Base-by-base conservation (phyloP, 1,140 invertebrate genomes). In the Trachymyrmex septentrionalis region DNA sequence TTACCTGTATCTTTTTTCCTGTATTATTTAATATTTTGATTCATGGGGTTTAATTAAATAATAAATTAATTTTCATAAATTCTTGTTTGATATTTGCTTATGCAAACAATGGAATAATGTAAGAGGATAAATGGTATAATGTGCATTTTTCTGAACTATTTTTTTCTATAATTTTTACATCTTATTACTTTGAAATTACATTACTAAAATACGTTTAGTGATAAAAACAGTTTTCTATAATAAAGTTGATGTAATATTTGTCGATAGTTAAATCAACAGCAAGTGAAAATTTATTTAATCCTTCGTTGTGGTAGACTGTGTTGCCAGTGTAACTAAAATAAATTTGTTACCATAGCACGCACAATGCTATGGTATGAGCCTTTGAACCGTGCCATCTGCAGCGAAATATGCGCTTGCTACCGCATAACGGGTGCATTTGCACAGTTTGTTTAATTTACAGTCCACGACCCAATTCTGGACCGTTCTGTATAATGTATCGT, bases 401-500 rank as follows among this genome's bases (percentile, higher is more conserved):
- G 55, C 80, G 44, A 75, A 84, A 84, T 84, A 84, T 73, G 80
- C 55, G 80, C 69, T 24, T 57, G 77, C 64, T 38, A 24, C 77
- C 77, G 77, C 77, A 66, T 67, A 81, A 55, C 55, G 57, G 69
- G 55, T 61, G 69, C 80, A 84, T 84, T 84, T 84, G 57, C 80
- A 84, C 80, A 84, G 80, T 75, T 84, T 84, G 80, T 84, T 84
- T 84, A 84, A 84, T 84, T 84, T 84, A 84, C 80, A 84, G 69
- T 75, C 69, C 53, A 27, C 80, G 80, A 84, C 80, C 80, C 57
- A 84, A 84, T 75, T 84, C 80, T 57, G 34, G 53, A 44, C 64
- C 55, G 38, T 84, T 84, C 69, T 61, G 80, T 84, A 84, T 84
- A 84, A 84, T 84, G 80, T 84, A 84, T 84, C 69, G 80, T 75